Evolutionary conservation across 2,113 vertebrate species (phyloP).

Genomic region (Pteropus alecto): DNA sequence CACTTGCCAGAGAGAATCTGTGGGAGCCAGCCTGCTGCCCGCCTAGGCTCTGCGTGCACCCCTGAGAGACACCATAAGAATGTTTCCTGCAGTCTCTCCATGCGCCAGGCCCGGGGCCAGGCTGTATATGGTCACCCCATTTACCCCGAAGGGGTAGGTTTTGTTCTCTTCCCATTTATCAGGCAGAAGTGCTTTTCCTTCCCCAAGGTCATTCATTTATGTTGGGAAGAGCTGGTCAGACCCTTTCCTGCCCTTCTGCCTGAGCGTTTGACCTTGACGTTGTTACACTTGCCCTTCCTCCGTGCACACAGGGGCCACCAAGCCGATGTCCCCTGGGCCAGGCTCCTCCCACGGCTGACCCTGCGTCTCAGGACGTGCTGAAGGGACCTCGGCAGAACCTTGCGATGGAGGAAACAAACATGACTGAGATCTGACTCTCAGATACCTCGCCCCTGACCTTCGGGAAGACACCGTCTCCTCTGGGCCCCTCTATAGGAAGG

Average conservation of each 20-base stretch:
- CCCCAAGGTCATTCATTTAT: background rate
- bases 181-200: background rate
- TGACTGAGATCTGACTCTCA: background rate
- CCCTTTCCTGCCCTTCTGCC: accelerated
- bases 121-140: accelerated
- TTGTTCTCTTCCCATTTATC: background rate
- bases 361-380: background rate
- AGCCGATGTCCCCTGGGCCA: accelerated
- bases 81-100: accelerated
- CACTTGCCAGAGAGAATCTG: background rate
- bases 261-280: background rate
- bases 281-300: accelerated
- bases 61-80: accelerated
- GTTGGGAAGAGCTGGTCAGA: background rate
- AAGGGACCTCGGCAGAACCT: background rate
- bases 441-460: background rate
- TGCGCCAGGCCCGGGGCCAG: no score
- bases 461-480: background rate
- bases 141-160: background rate
- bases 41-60: background rate
- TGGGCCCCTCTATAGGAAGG: background rate
- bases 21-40: background rate
- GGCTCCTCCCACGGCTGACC: no score
- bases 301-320: accelerated
- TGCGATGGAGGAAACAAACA: background rate